Evolutionary conservation across 2,113 vertebrate genomes (phyloP), one percentile per base, ranked within the genome.

Genomic region (Spilogale gracilis): DNA sequence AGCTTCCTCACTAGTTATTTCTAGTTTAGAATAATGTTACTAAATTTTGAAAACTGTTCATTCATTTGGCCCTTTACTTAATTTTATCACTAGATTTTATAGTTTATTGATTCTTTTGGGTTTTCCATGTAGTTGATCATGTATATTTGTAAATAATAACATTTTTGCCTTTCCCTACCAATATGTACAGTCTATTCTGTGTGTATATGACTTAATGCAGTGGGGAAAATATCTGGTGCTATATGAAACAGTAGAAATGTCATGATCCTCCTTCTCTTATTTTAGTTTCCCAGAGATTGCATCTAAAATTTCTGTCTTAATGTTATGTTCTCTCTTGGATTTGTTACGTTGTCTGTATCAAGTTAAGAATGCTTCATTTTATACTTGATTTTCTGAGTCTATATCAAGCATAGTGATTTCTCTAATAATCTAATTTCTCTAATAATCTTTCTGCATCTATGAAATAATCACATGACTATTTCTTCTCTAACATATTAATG

Each of bases 401-500:
- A 4, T 78, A 43, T 61, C 17, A 89, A 54, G 79, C 43, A 79
- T 27, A 69, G 45, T 69, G 20, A 79, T 78, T 90, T 85, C 20
- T 94, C 21, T 69, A 63, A 91, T 63, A 61, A 78, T 78, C 45
- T 85, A 85, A 79, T 78, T 90, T 85, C 20, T 94, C 21, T 69
- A 63, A 91, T 63, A 61, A 78, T 78, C 45, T 85, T 89, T 79
- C 89, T 69, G 13, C 32, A 27, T 90, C 71, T 78, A 69, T 93
- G 52, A 43, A 14, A 84, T 69, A 93, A 21, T 76, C 21, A 78
- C 25, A 17, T 84, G 17, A 84, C 21, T 60, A 23, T 67, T 83
- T 67, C 18, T 52, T 83, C 20, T 71, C 60, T 84, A 63, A 13
- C 78, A 50, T 43, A 58, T 84, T 67, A 89, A 69, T 78, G 25